These are phyloP conservation scores for Beroe ovata DNA, from an alignment of 37 sponge, comb jelly and placozoan genomes.

Conservation along the genomic window DNA sequence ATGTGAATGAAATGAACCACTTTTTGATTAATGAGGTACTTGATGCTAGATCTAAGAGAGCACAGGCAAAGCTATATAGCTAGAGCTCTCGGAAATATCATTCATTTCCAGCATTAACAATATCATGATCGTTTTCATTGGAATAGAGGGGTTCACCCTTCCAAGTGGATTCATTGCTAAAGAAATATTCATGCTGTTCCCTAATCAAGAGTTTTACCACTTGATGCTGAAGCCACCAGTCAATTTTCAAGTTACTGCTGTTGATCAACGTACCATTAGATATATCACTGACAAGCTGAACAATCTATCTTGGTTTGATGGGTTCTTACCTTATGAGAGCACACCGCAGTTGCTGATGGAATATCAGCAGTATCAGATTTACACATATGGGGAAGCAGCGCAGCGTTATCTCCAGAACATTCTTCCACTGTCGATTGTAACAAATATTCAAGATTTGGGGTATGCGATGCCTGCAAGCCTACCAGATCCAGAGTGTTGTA, in stretches of 20 bases:
- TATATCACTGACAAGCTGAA: neutral
- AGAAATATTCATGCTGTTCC: neutral
- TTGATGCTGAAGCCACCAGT: neutral
- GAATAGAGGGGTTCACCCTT: neutral
- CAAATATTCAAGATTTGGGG: neutral
- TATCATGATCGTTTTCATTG: neutral
- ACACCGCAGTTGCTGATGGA: neutral
- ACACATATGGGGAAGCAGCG: neutral
- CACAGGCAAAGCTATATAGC: too few species aligned
- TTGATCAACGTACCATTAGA: neutral
- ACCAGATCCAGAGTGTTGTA: neutral
- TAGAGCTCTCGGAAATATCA: too few species aligned
- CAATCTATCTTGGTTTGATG: neutral
- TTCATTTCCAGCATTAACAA: neutral
- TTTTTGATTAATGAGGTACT: neutral
- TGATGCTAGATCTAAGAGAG: too few species aligned
- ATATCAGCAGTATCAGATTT: neutral
- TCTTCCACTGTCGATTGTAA: neutral
- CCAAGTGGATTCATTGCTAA: constrained; percentile 10
- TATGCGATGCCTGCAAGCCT: neutral
- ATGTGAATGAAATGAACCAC: neutral
- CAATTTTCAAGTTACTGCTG: neutral
- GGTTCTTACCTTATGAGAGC: neutral
- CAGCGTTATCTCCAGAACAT: neutral
- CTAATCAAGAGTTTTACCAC: neutral